Evolutionary conservation across 1,140 invertebrate genomes (phyloP).

Genomic region (Papilio dardanus): DNA sequence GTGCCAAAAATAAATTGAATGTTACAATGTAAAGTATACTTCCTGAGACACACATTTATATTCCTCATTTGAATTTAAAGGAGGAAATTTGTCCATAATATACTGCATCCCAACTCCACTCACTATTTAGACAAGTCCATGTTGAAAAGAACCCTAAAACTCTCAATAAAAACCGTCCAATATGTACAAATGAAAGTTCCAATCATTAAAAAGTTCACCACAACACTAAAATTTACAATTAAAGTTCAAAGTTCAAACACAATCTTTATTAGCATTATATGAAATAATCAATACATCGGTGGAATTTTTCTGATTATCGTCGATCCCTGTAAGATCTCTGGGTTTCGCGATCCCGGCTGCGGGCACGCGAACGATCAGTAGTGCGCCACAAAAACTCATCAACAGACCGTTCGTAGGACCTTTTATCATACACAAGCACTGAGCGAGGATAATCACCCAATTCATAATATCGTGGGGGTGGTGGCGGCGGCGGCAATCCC

Average conservation of each 20-base stretch:
- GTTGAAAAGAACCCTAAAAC: constrained; percentile 20
- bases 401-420: constrained; percentile 94
- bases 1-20: not conserved
- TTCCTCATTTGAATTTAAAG: constrained; percentile 8
- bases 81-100: constrained; percentile 23
- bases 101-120: constrained; percentile 23
- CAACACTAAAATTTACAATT: constrained; percentile 71
- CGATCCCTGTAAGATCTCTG: constrained; percentile 80
- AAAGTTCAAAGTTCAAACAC: constrained; percentile 82
- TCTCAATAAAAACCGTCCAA: constrained; percentile 41
- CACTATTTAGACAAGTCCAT: constrained; percentile 36
- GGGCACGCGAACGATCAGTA: constrained; percentile 83
- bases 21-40: constrained; percentile 1
- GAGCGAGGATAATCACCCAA: constrained; percentile 83
- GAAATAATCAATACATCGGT: constrained; percentile 73
- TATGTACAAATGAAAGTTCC: constrained; percentile 45
- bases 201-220: constrained; percentile 65
- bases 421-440: constrained; percentile 86
- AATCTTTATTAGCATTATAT: constrained; percentile 74
- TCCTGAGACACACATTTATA: not conserved
- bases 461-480: constrained; percentile 91
- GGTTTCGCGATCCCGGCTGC: constrained; percentile 82
- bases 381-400: constrained; percentile 95
- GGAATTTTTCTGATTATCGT: constrained; percentile 65
- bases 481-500: constrained; percentile 87